Evolutionary conservation across 2,888 invertebrate genomes (phyloP).

Genomic region (Fragum fragum): DNA sequence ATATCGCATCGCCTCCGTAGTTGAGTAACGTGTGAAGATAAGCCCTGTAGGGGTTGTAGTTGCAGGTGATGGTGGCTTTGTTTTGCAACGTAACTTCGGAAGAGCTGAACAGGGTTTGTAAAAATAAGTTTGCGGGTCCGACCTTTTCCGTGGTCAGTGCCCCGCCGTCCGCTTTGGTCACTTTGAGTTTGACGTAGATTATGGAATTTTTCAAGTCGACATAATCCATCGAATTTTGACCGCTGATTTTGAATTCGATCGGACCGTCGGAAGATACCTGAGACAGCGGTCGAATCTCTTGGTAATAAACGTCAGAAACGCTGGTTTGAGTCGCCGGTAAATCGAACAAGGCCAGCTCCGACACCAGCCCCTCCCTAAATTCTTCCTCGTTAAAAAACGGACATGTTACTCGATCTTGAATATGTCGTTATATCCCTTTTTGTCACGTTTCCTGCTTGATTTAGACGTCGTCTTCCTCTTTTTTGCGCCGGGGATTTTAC

Average conservation of each 20-base stretch:
- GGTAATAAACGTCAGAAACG: constrained; percentile 49
- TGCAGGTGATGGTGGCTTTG: constrained; percentile 47
- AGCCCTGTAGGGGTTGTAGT: constrained; percentile 56
- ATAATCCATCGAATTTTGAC: constrained; percentile 64
- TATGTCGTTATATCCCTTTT: constrained; percentile 22
- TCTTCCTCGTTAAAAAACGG: constrained; percentile 40
- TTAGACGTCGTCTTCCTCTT: constrained; percentile 14
- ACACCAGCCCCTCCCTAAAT: constrained; percentile 42
- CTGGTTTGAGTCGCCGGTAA: constrained; percentile 55
- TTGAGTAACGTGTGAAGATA: constrained; percentile 54
- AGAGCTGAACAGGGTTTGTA: constrained; percentile 50
- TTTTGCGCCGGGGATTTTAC: not conserved
- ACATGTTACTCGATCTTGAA: constrained; percentile 41
- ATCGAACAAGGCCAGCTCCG: constrained; percentile 51
- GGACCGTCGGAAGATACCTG: constrained; percentile 49
- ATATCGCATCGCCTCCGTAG: constrained; percentile 43
- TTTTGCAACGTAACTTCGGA: constrained; percentile 59
- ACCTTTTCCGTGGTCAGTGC: constrained; percentile 40
- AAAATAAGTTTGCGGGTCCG: constrained; percentile 57
- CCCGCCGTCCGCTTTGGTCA: constrained; percentile 40
- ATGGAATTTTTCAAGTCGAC: constrained; percentile 57
- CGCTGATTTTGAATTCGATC: constrained; percentile 61
- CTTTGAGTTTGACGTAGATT: constrained; percentile 44
- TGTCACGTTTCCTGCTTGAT: not conserved
- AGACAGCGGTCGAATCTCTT: constrained; percentile 53